phyloP scores from a whole-genome alignment of 2,113 vertebrate genomes.

The Proterorhinus semilunaris region DNA sequence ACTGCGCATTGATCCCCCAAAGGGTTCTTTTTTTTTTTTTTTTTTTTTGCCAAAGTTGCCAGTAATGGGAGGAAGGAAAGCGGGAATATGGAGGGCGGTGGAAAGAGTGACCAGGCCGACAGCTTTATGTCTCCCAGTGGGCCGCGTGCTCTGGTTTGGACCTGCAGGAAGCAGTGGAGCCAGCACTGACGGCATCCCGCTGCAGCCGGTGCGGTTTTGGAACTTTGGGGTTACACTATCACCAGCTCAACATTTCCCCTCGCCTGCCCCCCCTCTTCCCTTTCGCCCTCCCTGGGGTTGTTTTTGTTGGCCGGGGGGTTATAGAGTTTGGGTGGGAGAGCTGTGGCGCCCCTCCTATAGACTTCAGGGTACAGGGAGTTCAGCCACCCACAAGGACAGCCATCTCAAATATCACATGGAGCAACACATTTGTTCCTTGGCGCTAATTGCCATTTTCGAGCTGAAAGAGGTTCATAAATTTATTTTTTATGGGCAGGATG shows the following conservation, averaged over 20 bases:
- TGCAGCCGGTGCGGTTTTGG: constrained; percentile 63
- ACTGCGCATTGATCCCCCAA: constrained; percentile 71
- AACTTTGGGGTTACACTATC: constrained; percentile 69
- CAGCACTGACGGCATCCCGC: constrained; percentile 77
- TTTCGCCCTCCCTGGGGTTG: constrained; percentile 69
- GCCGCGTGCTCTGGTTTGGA: constrained; percentile 55
- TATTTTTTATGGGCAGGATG: constrained; percentile 67
- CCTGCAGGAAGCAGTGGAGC: constrained; percentile 75
- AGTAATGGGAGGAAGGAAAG: constrained; percentile 74
- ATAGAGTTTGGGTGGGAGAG: constrained; percentile 66
- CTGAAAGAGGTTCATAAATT: constrained; percentile 71
- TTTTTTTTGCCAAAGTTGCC: constrained; percentile 69
- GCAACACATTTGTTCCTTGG: constrained; percentile 65
- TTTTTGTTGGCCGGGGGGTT: constrained; percentile 73
- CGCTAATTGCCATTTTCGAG: constrained; percentile 68
- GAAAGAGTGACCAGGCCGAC: constrained; percentile 80
- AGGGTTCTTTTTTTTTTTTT: constrained; percentile 59
- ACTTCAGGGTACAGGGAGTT: constrained; percentile 61
- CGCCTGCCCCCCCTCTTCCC: constrained; percentile 37
- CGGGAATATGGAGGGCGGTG: constrained; percentile 70
- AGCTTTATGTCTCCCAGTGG: constrained; percentile 77
- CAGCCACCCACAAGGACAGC: constrained; percentile 60
- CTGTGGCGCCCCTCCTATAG: constrained; percentile 54
- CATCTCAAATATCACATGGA: constrained; percentile 67
- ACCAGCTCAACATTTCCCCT: constrained; percentile 62